These are phyloP conservation scores for Rhyacophila evoluta DNA, from an alignment of 2,888 invertebrate species.

Conservation along the genomic window DNA sequence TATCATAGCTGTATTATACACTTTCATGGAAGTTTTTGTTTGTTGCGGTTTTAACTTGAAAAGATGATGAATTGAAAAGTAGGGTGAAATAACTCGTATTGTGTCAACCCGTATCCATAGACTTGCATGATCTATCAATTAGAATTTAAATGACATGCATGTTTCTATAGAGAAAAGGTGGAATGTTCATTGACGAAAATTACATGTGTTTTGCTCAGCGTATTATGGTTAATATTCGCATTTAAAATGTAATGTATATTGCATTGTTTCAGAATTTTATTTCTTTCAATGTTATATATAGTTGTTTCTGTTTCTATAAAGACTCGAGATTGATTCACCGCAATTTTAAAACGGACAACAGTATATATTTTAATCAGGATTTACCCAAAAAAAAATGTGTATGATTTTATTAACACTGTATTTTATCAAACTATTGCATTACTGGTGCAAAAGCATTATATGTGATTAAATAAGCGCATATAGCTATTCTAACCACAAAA, in stretches of 20 bases:
- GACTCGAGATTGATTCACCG: neutral
- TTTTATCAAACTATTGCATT: too few relatives aligned
- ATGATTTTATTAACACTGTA: too few relatives aligned
- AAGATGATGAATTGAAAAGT: neutral
- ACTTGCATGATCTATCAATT: neutral
- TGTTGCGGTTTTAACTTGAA: neutral
- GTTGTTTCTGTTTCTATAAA: neutral
- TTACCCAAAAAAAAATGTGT: too few relatives aligned
- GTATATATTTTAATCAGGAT: neutral
- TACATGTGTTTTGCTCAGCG: neutral
- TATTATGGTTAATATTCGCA: neutral
- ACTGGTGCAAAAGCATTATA: too few relatives aligned
- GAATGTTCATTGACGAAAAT: neutral
- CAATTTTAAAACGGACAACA: neutral
- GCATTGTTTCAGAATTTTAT: neutral
- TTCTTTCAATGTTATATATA: neutral
- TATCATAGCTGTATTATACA: slow-evolving; percentile 22
- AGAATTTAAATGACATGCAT: slow-evolving; percentile 14
- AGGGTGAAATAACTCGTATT: neutral
- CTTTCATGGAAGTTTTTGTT: neutral
- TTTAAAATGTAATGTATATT: neutral
- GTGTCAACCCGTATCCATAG: neutral
- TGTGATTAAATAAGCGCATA: too few relatives aligned
- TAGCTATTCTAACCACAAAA: too few relatives aligned
- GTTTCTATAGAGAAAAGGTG: neutral